Percentiles rank a stretch among this genome's conserved stretches.
These are phyloP conservation scores for Cichlasoma orientale DNA, from an alignment of 2,797 vertebrate genomes.

Conservation along the genomic window DNA sequence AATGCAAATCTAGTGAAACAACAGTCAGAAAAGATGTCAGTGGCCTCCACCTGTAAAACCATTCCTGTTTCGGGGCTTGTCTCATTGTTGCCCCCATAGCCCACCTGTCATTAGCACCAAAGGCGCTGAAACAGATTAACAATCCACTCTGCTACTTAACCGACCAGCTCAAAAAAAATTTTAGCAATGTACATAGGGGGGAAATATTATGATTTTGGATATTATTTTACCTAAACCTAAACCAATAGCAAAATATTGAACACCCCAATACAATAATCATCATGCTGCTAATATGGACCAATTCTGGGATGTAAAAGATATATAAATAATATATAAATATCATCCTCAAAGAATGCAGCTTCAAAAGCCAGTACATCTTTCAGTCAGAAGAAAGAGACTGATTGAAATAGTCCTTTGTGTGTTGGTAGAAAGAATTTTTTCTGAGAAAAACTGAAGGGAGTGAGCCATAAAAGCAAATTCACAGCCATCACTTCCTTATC, in stretches of 20 bases:
- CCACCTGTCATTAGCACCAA: no score
- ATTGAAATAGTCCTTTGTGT: constrained; percentile 73
- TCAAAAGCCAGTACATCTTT: constrained; percentile 69
- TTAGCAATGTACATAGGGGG: no score
- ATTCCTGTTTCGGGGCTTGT: no score
- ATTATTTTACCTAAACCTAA: background rate
- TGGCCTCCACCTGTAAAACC: no score
- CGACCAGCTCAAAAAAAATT: no score
- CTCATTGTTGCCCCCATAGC: no score
- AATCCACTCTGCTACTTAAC: no score
- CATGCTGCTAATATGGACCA: constrained; percentile 52
- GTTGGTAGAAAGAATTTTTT: constrained; percentile 60
- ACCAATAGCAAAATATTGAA: background rate
- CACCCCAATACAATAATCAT: background rate
- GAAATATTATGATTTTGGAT: no score
- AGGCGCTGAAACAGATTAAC: no score
- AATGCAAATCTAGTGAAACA: no score
- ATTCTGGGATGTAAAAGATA: constrained; percentile 43
- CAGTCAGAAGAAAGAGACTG: constrained; percentile 63
- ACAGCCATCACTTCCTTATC: constrained; percentile 48
- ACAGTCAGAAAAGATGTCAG: no score
- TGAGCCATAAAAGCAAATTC: constrained; percentile 51
- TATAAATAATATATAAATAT: constrained; percentile 59
- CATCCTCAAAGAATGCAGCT: constrained; percentile 62
- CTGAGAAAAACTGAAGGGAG: constrained; percentile 50